Base-by-base conservation (phyloP, 1,140 invertebrate genomes). In the Mactra quadrangularis region DNA sequence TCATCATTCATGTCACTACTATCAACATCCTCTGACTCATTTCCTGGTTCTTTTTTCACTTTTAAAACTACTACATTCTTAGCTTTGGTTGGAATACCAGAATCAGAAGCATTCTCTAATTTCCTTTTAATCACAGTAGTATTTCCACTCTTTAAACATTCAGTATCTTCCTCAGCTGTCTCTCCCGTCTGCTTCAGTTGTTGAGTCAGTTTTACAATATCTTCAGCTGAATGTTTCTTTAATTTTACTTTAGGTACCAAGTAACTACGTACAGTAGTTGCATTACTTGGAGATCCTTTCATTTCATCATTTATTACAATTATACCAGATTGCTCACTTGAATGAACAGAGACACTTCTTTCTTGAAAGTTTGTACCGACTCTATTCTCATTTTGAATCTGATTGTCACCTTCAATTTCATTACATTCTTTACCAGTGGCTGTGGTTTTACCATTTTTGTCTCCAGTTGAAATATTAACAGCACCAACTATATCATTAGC, bases 201-300 rank as follows among this genome's bases (percentile, higher is more conserved):
- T 35, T 57, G 53, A 3, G 52, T 50, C 25, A 72, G 2, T 31
- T 72, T 2, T 41, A 72, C 19, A 29, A 72, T 72, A 25, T 57
- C 70, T 38, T 55, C 70, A 38, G 29, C 55, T 13, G 70, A 55
- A 22, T 29, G 50, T 29, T 72, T 72, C 35, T 38, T 55, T 47
- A 72, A 22, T 72, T 35, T 72, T 35, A 72, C 29, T 45, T 68
- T 41, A 13, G 64, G 64, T n/a, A 47, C 27, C 3, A 47, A 50
- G 47, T 41, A 2, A 11, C 15, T 64, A 45, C 35, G 60, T 6
- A 64, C 35, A 41, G 47, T 45, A 3, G n/a, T n/a, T n/a, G n/a
- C n/a, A n/a, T n/a, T n/a, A n/a, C n/a, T n/a, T n/a, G n/a, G n/a
- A n/a, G n/a, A n/a, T n/a, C n/a, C n/a, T n/a, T n/a, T n/a, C n/a